Conservation (phyloP, 1,140 invertebrate species). For the Thereuonema tuberculata region DNA sequence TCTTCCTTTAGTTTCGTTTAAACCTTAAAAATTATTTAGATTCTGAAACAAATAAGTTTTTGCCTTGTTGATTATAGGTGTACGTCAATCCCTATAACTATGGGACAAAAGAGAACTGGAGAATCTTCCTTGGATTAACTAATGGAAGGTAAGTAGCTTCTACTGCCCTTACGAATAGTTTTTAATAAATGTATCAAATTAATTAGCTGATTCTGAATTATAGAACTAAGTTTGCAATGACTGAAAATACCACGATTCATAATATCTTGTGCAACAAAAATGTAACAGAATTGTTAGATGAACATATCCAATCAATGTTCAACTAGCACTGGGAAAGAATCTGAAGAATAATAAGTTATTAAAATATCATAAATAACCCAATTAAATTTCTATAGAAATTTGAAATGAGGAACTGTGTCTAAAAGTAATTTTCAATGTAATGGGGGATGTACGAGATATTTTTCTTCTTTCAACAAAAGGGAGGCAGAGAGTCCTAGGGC, state of each 20-base stretch:
- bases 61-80: conserved; percentile 26
- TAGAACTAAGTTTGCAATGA: not conserved
- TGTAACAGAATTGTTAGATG: not conserved
- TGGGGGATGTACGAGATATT: not conserved
- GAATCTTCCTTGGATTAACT: conserved; percentile 64
- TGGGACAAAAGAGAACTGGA: conserved; percentile 74
- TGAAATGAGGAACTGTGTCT: not conserved
- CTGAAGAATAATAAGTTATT: too few relatives aligned
- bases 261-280: not conserved
- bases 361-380: too few relatives aligned
- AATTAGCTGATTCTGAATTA: too few relatives aligned
- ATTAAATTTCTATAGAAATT: not conserved
- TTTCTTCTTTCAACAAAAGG: not conserved
- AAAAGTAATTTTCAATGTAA: not conserved
- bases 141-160: conserved; percentile 42
- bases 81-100: conserved; percentile 84
- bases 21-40: not conserved
- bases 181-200: too few relatives aligned
- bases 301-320: not conserved
- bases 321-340: too few relatives aligned
- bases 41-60: conserved; percentile 11
- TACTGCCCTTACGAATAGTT: too few relatives aligned
- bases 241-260: not conserved
- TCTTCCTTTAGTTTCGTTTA: conserved; percentile 1
- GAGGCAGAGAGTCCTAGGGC: too few relatives aligned